phyloP scores from a whole-genome alignment of 2,888 invertebrate species.

The Acleris sparsana region DNA sequence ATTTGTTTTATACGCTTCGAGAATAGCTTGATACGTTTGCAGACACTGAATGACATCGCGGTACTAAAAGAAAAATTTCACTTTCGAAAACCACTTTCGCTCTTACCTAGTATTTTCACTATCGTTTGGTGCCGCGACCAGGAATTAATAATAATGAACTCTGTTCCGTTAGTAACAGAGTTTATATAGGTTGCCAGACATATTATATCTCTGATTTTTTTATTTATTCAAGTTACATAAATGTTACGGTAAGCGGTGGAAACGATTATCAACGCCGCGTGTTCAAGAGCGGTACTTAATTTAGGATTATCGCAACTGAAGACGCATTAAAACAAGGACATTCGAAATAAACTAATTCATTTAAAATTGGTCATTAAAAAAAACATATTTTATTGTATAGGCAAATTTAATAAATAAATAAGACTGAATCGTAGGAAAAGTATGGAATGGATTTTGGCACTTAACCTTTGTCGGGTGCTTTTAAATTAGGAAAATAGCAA shows the following conservation, averaged over 20 bases:
- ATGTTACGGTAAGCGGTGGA: conserved; percentile 8
- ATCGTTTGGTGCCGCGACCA: conserved; percentile 50
- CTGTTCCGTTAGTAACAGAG: background rate
- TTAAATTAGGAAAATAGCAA: too few relatives aligned
- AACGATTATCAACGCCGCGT: too few relatives aligned
- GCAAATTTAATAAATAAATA: too few relatives aligned
- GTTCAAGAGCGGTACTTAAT: too few relatives aligned
- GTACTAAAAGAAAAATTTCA: conserved; percentile 60
- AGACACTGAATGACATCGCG: conserved; percentile 56
- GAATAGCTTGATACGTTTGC: conserved; percentile 20
- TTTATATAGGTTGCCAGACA: background rate
- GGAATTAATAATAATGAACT: conserved; percentile 16
- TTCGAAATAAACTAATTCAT: too few relatives aligned
- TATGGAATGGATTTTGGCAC: too few relatives aligned
- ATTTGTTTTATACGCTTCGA: background rate
- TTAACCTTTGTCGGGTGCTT: too few relatives aligned
- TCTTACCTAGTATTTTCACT: conserved; percentile 62
- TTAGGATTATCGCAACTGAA: too few relatives aligned
- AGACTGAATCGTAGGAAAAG: too few relatives aligned
- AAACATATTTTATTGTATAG: too few relatives aligned
- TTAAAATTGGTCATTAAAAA: too few relatives aligned
- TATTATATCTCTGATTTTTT: background rate
- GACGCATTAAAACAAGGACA: too few relatives aligned
- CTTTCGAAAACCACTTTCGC: conserved; percentile 61
- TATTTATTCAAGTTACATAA: conserved; percentile 15